Percentiles rank a stretch among this genome's conserved stretches.
phyloP scores from a whole-genome alignment of 1,140 invertebrate genomes.

The Achroia grisella region DNA sequence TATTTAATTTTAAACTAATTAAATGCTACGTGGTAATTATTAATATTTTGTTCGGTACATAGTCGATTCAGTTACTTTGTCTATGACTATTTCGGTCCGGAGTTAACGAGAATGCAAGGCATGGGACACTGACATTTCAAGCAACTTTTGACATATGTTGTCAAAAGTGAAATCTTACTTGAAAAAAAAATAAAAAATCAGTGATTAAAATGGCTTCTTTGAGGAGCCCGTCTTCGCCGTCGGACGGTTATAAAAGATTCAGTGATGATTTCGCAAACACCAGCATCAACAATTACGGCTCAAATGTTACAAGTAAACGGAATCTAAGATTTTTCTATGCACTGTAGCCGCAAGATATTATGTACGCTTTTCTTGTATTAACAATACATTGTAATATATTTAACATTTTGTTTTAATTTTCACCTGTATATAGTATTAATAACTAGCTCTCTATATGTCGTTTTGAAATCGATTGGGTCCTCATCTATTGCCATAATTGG shows the following conservation, averaged over 20 bases:
- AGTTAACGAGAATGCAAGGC: constrained; percentile 6
- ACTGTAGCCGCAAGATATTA: constrained; percentile 55
- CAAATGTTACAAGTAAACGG: constrained; percentile 72
- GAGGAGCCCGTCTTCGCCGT: constrained; percentile 69
- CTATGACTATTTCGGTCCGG: neutral
- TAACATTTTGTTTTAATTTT: constrained; percentile 64
- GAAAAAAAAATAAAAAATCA: constrained; percentile 33
- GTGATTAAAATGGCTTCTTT: constrained; percentile 69
- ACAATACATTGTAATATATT: constrained; percentile 64
- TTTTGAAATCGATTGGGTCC: constrained; percentile 33
- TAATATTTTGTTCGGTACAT: neutral
- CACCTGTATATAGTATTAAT: constrained; percentile 25
- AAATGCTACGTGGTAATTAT: too few species aligned
- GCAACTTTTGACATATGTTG: constrained; percentile 11
- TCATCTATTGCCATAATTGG: constrained; percentile 25
- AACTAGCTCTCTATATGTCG: constrained; percentile 13
- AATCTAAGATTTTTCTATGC: constrained; percentile 62
- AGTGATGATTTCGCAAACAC: constrained; percentile 73
- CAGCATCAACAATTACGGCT: constrained; percentile 75
- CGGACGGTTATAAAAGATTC: constrained; percentile 75
- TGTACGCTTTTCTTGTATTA: constrained; percentile 64
- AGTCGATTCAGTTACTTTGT: neutral
- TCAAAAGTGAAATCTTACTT: constrained; percentile 6
- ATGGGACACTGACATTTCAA: neutral
- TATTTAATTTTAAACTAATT: too few species aligned